Evolutionary conservation across 1,140 invertebrate genomes (phyloP).

Genomic region (Brachionus rotundiformis): DNA sequence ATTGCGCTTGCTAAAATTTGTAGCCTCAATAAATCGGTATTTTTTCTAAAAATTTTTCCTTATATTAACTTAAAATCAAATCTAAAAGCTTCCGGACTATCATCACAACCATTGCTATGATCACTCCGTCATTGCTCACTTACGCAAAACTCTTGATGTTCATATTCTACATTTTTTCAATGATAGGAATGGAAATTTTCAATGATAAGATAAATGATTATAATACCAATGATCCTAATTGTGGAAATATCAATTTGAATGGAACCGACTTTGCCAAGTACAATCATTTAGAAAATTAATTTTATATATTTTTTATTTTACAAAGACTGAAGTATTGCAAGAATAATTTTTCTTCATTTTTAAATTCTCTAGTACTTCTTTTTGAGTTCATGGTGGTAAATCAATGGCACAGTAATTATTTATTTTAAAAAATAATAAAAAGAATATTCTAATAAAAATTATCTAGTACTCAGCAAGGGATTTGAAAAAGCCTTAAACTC

Average conservation of each 20-base stretch:
- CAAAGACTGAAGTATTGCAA: conserved; percentile 64
- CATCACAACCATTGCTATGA: conserved; percentile 47
- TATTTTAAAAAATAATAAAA: not conserved
- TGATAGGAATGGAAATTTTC: conserved; percentile 68
- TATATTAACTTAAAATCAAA: not conserved
- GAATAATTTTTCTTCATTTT: conserved; percentile 67
- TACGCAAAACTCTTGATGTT: conserved; percentile 22
- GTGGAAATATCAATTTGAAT: conserved; percentile 64
- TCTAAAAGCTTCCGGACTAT: conserved; percentile 33
- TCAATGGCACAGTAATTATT: conserved; percentile 68
- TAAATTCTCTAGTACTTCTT: conserved; percentile 65
- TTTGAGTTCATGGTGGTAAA: conserved; percentile 68
- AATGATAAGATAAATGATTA: conserved; percentile 60
- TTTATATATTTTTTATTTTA: conserved; percentile 48
- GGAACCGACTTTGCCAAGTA: conserved; percentile 59
- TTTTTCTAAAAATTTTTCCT: not conserved
- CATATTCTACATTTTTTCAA: conserved; percentile 65
- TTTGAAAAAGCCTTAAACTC: conserved; percentile 60
- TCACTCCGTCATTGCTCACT: conserved; percentile 35
- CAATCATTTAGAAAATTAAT: not conserved
- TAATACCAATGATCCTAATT: conserved; percentile 54
- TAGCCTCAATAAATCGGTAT: conserved; percentile 33
- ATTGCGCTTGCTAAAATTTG: conserved; percentile 45
- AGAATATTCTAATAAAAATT: not conserved
- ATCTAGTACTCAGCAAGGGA: conserved; percentile 42